phyloP scores from a whole-genome alignment of 2,888 invertebrate species.

The Petrolisthes manimaculis region DNA sequence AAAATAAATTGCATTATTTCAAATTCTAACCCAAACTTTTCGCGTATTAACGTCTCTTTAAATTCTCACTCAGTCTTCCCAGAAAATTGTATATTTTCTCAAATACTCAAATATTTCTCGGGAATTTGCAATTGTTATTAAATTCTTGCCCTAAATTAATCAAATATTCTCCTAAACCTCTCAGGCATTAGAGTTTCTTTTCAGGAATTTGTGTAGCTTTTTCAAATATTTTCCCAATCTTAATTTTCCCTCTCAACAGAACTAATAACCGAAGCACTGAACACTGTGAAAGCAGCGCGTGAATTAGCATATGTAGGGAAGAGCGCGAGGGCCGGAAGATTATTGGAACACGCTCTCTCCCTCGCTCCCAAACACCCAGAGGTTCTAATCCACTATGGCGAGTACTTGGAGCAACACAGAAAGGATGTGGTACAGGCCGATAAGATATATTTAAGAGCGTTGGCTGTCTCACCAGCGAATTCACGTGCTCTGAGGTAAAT shows the following conservation, averaged over 20 bases:
- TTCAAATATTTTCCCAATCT: too few species aligned
- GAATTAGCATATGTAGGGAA: constrained; percentile 54
- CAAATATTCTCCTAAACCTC: too few species aligned
- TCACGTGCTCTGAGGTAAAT: constrained; percentile 76
- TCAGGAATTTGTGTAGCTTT: too few species aligned
- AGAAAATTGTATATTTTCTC: too few species aligned
- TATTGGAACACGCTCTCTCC: constrained; percentile 91
- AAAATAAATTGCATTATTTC: too few species aligned
- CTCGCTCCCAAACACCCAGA: constrained; percentile 93
- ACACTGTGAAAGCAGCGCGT: constrained; percentile 54
- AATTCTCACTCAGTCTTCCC: too few species aligned
- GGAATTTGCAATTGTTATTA: too few species aligned
- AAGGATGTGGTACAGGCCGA: constrained; percentile 90
- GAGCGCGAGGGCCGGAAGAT: constrained; percentile 82
- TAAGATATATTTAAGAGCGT: constrained; percentile 85
- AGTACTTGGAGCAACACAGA: constrained; percentile 88
- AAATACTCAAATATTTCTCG: too few species aligned
- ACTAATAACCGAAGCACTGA: constrained; percentile 53
- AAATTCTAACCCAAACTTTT: too few species aligned
- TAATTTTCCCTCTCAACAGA: constrained; percentile 22
- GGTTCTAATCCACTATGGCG: constrained; percentile 91
- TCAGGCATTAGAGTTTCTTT: too few species aligned
- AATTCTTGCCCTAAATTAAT: too few species aligned
- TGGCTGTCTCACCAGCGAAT: constrained; percentile 87
- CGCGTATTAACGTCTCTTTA: too few species aligned